These are phyloP conservation scores for Hydropsyche betteni DNA, from an alignment of 2,888 invertebrate species.

Conservation along the genomic window DNA sequence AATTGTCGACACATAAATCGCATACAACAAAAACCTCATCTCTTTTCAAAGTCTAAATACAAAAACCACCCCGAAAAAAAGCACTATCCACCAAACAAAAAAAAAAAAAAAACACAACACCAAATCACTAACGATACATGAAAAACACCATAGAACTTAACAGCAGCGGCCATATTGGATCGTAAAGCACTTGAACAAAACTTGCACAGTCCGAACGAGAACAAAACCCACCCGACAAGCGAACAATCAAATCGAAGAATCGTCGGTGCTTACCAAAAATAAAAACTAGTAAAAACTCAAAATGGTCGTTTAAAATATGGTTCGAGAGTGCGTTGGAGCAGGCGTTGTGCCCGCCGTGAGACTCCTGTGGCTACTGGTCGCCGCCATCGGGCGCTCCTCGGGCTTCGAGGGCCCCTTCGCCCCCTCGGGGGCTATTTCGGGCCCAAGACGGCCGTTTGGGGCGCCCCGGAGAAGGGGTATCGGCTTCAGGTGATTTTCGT, in stretches of 20 bases:
- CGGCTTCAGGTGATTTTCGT: constrained; percentile 32
- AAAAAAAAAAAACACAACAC: no score
- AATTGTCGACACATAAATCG: no score
- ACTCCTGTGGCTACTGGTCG: constrained; percentile 50
- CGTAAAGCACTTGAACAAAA: no score
- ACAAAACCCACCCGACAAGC: not conserved
- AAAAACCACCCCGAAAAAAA: no score
- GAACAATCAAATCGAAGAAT: no score
- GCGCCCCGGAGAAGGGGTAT: constrained; percentile 14
- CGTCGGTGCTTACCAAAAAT: constrained; percentile 51
- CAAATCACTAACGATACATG: no score
- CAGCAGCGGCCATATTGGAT: no score
- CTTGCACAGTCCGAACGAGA: not conserved
- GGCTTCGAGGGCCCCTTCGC: constrained; percentile 52
- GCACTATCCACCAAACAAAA: no score
- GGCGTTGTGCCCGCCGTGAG: constrained; percentile 49
- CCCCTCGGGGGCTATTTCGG: constrained; percentile 16
- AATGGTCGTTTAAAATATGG: constrained; percentile 2
- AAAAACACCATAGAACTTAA: no score
- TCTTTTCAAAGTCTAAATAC: no score
- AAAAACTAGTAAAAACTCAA: constrained; percentile 44
- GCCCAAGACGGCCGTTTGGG: constrained; percentile 34
- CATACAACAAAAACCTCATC: no score
- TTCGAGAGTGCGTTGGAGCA: constrained; percentile 45
- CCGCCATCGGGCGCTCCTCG: constrained; percentile 62